Conservation (phyloP, 2,888 invertebrate genomes). For the Leucania comma region DNA sequence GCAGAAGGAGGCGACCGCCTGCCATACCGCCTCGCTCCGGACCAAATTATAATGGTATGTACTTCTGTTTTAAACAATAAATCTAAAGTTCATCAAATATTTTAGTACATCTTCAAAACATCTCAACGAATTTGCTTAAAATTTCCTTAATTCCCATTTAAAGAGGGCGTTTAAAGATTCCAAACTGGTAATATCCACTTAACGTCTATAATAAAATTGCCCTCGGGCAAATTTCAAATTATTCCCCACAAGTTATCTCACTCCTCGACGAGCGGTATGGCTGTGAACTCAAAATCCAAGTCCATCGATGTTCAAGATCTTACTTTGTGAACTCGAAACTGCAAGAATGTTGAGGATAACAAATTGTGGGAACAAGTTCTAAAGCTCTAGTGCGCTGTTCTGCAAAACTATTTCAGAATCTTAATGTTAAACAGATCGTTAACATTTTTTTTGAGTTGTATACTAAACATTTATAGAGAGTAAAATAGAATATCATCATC, state of each 20-base stretch:
- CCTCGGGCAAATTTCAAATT: conserved; percentile 66
- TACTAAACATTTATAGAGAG: too few species aligned
- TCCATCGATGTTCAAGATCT: conserved; percentile 39
- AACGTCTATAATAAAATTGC: conserved; percentile 64
- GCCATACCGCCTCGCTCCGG: too few species aligned
- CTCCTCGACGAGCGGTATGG: conserved; percentile 47
- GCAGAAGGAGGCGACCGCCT: too few species aligned
- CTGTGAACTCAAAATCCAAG: conserved; percentile 47
- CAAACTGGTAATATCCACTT: conserved; percentile 63
- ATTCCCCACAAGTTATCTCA: conserved; percentile 62
- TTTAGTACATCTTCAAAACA: conserved; percentile 45
- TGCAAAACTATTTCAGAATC: conserved; percentile 34
- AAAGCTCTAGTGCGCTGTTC: conserved; percentile 16
- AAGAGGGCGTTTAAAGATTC: conserved; percentile 57
- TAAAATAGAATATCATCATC: neutral
- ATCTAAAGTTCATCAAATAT: conserved; percentile 42
- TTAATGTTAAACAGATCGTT: neutral
- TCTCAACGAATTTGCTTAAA: conserved; percentile 39
- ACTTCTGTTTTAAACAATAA: conserved; percentile 12
- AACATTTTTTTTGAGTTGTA: neutral
- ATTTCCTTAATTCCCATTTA: conserved; percentile 59
- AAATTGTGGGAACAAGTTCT: conserved; percentile 35
- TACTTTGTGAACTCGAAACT: conserved; percentile 57
- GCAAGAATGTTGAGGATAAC: conserved; percentile 38
- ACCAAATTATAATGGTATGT: too few species aligned